Conservation (phyloP, 2,888 invertebrate genomes). For the Loripinus fragilis region DNA sequence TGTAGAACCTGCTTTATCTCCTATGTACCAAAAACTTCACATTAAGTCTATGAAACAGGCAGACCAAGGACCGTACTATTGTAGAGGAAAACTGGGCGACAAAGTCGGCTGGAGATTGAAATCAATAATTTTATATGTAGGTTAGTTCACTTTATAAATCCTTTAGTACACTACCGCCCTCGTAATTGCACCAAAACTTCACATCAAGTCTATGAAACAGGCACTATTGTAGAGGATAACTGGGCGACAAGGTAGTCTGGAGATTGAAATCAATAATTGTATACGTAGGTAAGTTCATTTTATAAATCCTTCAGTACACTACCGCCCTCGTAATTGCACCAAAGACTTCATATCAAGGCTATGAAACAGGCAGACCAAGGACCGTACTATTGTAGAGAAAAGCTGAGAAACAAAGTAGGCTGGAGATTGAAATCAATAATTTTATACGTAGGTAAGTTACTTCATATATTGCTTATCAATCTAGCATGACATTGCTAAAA, state of each 20-base stretch:
- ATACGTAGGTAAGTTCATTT: slow-evolving; percentile 29
- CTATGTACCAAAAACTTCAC: slow-evolving; percentile 28
- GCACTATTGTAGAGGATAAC: slow-evolving; percentile 37
- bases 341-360: slow-evolving; percentile 28
- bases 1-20: slow-evolving; percentile 28
- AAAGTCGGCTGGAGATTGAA: slow-evolving; percentile 24
- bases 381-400: slow-evolving; percentile 41
- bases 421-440: slow-evolving; percentile 27
- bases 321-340: too few relatives aligned
- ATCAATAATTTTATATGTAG: slow-evolving; percentile 22
- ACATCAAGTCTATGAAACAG: slow-evolving; percentile 5
- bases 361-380: slow-evolving; percentile 23
- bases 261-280: slow-evolving; percentile 18
- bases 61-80: slow-evolving; percentile 39
- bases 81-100: slow-evolving; percentile 39
- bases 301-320: too few relatives aligned
- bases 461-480: too few relatives aligned
- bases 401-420: slow-evolving; percentile 21
- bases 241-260: slow-evolving; percentile 29
- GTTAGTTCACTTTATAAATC: too few relatives aligned
- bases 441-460: slow-evolving; percentile 28
- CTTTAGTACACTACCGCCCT: too few relatives aligned
- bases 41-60: not conserved
- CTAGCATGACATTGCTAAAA: too few relatives aligned
- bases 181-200: slow-evolving; percentile 32